Evolutionary conservation across 2,113 vertebrate genomes (phyloP).

Genomic region (Coregonus clupeaformis): DNA sequence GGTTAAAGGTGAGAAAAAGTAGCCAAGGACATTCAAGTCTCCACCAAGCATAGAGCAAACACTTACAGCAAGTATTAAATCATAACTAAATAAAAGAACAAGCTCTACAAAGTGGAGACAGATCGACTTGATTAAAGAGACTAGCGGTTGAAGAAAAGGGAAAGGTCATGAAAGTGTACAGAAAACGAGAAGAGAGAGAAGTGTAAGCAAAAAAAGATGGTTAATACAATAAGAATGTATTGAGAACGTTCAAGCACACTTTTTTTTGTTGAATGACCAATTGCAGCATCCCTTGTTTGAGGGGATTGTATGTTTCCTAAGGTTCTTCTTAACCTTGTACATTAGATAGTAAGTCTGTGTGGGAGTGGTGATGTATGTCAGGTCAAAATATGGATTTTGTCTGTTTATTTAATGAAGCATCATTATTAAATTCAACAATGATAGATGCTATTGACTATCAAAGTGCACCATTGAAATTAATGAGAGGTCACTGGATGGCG

Average conservation of each 20-base stretch:
- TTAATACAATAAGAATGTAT: conserved; percentile 34
- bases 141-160: no score
- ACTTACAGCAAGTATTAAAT: not conserved
- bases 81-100: not conserved
- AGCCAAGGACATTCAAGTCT: not conserved
- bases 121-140: not conserved
- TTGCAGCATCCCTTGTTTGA: conserved; percentile 18
- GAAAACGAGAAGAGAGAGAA: no score
- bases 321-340: not conserved
- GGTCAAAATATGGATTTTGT: not conserved
- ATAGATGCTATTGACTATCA: conserved; percentile 31
- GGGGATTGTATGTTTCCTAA: not conserved
- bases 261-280: conserved; percentile 16
- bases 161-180: not conserved
- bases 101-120: no score
- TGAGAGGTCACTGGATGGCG: not conserved
- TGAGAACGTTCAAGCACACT: conserved; percentile 27
- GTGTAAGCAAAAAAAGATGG: not conserved
- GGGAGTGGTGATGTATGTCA: not conserved
- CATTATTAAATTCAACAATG: conserved; percentile 21
- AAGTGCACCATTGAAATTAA: conserved; percentile 17
- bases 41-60: not conserved
- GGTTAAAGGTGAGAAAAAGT: not conserved
- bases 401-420: not conserved
- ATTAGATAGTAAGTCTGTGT: not conserved